Evolutionary conservation across 2,888 invertebrate species (phyloP).

Genomic region (Sminthurinus aureus): DNA sequence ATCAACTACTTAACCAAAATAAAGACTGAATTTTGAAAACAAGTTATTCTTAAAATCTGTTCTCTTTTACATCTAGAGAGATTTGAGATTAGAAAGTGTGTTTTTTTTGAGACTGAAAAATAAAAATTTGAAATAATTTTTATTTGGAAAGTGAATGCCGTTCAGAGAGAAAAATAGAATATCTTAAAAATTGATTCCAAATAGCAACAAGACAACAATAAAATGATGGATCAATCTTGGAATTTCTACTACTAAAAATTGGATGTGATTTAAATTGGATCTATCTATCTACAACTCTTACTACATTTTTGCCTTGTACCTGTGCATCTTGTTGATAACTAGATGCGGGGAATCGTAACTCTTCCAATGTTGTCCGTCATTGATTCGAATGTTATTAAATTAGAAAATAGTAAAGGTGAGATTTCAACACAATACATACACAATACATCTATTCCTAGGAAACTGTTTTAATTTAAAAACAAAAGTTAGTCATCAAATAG

Average conservation of each 20-base stretch:
- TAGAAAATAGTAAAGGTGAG: conserved; percentile 46
- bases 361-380: conserved; percentile 49
- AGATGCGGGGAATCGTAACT: conserved; percentile 39
- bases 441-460: background rate
- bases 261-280: background rate
- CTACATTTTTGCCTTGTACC: background rate
- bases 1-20: too few species aligned
- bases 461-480: too few species aligned
- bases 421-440: conserved; percentile 3
- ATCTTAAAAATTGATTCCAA: too few species aligned
- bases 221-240: background rate
- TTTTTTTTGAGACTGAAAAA: too few species aligned
- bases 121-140: too few species aligned
- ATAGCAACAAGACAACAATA: too few species aligned
- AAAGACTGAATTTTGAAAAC: too few species aligned
- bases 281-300: background rate
- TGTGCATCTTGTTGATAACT: background rate
- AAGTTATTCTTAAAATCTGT: too few species aligned
- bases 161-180: background rate
- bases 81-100: too few species aligned
- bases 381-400: conserved; percentile 49
- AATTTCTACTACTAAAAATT: background rate
- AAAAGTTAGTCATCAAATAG: too few species aligned
- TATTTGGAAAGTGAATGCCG: too few species aligned
- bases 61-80: too few species aligned